Conservation (phyloP, 2,113 vertebrate species). For the Pampusana beccarii region DNA sequence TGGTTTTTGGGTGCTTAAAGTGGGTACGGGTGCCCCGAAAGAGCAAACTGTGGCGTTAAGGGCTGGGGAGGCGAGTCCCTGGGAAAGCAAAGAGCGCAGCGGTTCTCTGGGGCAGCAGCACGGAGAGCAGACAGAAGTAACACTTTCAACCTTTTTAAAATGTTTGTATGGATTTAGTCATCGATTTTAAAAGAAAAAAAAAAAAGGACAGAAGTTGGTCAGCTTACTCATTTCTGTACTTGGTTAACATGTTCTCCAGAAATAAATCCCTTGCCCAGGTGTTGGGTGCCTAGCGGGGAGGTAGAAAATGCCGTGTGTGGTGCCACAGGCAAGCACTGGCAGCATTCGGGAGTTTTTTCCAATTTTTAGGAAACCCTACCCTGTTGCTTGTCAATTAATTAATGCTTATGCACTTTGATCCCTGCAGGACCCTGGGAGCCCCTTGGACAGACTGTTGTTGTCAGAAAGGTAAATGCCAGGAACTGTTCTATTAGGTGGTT, state of each 20-base stretch:
- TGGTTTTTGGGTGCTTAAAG: background rate
- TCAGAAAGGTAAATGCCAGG: no score
- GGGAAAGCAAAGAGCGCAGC: background rate
- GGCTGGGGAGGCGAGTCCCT: background rate
- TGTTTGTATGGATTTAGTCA: background rate
- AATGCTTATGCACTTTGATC: rapidly evolving
- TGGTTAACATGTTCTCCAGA: no score
- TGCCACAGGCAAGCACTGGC: rapidly evolving
- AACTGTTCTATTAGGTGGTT: background rate
- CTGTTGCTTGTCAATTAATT: rapidly evolving
- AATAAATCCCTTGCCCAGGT: background rate
- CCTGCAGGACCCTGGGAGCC: background rate
- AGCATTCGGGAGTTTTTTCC: background rate
- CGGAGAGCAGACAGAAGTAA: background rate
- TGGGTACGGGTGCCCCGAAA: background rate
- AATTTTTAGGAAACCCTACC: background rate
- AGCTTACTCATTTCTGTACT: background rate
- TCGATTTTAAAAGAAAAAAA: no score
- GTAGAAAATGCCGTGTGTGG: background rate
- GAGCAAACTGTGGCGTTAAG: background rate
- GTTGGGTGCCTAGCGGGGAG: background rate
- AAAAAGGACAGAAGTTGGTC: background rate
- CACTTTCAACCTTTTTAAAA: rapidly evolving
- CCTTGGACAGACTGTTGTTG: no score
- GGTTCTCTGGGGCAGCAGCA: background rate